Conservation (phyloP, 2,797 vertebrate species). For the Paguma larvata region DNA sequence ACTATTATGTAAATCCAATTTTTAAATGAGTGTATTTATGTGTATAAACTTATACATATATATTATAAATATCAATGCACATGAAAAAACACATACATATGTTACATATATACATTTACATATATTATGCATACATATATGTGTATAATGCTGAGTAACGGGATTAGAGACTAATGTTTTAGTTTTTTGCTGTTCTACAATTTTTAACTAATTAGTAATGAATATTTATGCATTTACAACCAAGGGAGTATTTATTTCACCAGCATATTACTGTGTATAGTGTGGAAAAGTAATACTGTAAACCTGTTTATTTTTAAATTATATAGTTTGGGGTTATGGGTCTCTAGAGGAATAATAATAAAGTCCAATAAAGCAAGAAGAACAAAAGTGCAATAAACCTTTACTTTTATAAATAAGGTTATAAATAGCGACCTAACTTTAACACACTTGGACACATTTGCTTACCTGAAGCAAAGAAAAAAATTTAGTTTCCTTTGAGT, state of each 20-base stretch:
- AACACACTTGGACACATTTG: neutral
- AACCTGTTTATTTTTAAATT: conserved; percentile 22
- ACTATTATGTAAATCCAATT: neutral
- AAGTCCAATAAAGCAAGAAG: neutral
- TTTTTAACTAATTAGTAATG: neutral
- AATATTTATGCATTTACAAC: neutral
- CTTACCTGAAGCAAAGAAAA: neutral
- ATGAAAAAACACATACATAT: neutral
- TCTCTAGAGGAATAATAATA: conserved; percentile 14
- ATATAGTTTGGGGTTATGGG: neutral
- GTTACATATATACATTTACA: neutral
- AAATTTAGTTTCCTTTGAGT: neutral
- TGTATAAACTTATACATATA: neutral
- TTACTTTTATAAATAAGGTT: conserved; percentile 34
- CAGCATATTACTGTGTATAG: neutral
- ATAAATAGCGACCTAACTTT: conserved; percentile 14
- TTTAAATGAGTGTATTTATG: neutral
- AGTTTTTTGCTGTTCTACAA: neutral
- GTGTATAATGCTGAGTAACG: neutral
- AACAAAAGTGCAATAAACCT: neutral
- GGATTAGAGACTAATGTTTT: neutral
- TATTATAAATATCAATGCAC: neutral
- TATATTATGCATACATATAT: neutral
- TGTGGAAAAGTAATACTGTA: neutral
- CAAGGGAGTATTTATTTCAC: neutral